phyloP scores from a whole-genome alignment of 2,113 vertebrate species.

The Paratilapia polleni region DNA sequence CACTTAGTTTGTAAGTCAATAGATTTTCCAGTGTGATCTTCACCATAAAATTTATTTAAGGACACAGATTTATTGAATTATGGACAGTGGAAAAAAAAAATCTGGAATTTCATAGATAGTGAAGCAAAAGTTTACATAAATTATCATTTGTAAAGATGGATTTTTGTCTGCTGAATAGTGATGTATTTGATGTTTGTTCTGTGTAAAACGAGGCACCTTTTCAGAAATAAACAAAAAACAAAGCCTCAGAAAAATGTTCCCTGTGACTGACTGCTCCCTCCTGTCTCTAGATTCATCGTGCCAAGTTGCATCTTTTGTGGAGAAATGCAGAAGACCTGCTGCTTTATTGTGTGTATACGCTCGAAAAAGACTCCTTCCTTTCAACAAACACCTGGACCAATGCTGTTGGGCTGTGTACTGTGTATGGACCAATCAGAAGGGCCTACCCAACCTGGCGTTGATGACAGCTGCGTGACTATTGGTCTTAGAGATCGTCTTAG shows the following conservation, averaged over 20 bases:
- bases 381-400: conserved; percentile 79
- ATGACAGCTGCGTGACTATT: conserved; percentile 71
- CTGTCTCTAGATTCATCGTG: conserved; percentile 81
- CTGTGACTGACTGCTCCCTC: conserved; percentile 76
- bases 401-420: conserved; percentile 66
- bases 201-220: conserved; percentile 4
- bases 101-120: not conserved
- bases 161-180: conserved; percentile 14
- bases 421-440: conserved; percentile 79
- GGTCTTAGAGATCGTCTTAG: conserved; percentile 40
- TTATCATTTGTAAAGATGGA: not conserved
- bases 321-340: conserved; percentile 75
- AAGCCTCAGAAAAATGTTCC: conserved; percentile 7
- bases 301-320: conserved; percentile 72
- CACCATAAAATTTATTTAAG: not conserved
- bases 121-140: not conserved
- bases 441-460: conserved; percentile 60
- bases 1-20: not conserved
- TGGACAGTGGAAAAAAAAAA: not conserved
- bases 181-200: conserved; percentile 17
- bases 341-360: conserved; percentile 75
- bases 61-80: conserved; percentile 11
- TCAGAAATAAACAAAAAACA: conserved; percentile 57
- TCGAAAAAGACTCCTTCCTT: conserved; percentile 69
- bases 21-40: not conserved